Evolutionary conservation across 2,113 vertebrate genomes (phyloP).

Genomic region (Lampris megalopsis): DNA sequence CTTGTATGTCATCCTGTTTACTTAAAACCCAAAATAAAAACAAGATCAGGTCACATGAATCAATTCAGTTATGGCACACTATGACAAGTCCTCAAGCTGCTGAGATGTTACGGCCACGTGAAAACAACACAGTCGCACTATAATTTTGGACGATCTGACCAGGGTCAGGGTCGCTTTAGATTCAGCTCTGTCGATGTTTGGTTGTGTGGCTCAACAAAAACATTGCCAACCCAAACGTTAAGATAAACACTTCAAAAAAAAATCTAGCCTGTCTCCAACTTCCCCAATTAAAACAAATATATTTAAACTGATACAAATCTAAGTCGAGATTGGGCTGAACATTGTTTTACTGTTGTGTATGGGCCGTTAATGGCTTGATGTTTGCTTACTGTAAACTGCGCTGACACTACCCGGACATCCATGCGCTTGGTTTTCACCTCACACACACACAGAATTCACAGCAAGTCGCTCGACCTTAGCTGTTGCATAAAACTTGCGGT

Average conservation of each 20-base stretch:
- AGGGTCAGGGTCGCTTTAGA: conserved; percentile 26
- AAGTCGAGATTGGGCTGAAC: too few species aligned
- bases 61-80: conserved; percentile 22
- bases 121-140: neutral
- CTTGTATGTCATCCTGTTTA: conserved; percentile 7
- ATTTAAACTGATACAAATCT: too few species aligned
- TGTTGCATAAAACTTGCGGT: conserved; percentile 30
- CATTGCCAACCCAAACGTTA: neutral
- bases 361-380: conserved; percentile 15
- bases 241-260: neutral
- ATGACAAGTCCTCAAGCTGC: conserved; percentile 14
- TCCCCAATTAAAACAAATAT: too few species aligned
- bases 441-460: conserved; percentile 45
- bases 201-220: neutral
- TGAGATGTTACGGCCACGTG: conserved; percentile 13
- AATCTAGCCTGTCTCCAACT: neutral
- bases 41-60: conserved; percentile 5
- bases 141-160: conserved; percentile 14
- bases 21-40: conserved; percentile 29
- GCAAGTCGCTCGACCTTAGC: conserved; percentile 47
- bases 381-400: conserved; percentile 2
- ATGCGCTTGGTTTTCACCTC: conserved; percentile 41
- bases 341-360: neutral
- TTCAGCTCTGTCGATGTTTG: neutral
- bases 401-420: conserved; percentile 9